Evolutionary conservation across 1,140 invertebrate species (phyloP), one percentile per base, ranked within the genome.

Genomic region (Microplitis demolitor): DNA sequence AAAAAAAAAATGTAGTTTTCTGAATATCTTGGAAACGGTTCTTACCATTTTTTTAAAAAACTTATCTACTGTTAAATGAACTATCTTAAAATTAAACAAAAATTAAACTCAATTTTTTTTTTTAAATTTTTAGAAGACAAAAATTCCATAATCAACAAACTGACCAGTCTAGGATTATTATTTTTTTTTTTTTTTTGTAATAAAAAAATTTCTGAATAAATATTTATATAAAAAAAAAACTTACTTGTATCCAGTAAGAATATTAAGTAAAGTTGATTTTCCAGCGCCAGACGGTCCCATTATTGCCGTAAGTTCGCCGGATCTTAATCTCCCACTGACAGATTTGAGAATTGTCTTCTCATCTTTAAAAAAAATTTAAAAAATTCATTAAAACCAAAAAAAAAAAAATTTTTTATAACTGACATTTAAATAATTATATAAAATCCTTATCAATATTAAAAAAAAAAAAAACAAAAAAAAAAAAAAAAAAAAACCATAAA

Each of bases 231-330:
- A 72, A 63, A 73, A 35, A 14, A 53, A 66, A 33, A 90, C 91
- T 92, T 85, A 95, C 93, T 92, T 94, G 89, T 95, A 96, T 85
- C 94, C 94, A 13, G 94, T 95, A 60, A 95, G 89, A 78, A 95
- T 95, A 78, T 96, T 96, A 72, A 96, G 90, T n/a, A 96, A 87
- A 3, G 95, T 96, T 5, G 94, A 96, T 87, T 97, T 97, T 72
- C 96, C 96, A 69, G 95, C 95, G 16, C 95, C 96, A 0, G 95
- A 96, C 14, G 96, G 96, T 8, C 96, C 96, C 96, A 97, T 97
- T 78, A 98, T 97, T 74, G 95, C 96, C 16, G 95, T 97, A 70
- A 97, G 88, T 82, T 97, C 93, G 14, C 95, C 93, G 14, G 94
- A 95, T 35, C 92, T 90, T 69, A 96, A 89, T 72, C 91, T 89